Base-by-base conservation (phyloP, 2,797 vertebrate species). In the Paguma larvata region DNA sequence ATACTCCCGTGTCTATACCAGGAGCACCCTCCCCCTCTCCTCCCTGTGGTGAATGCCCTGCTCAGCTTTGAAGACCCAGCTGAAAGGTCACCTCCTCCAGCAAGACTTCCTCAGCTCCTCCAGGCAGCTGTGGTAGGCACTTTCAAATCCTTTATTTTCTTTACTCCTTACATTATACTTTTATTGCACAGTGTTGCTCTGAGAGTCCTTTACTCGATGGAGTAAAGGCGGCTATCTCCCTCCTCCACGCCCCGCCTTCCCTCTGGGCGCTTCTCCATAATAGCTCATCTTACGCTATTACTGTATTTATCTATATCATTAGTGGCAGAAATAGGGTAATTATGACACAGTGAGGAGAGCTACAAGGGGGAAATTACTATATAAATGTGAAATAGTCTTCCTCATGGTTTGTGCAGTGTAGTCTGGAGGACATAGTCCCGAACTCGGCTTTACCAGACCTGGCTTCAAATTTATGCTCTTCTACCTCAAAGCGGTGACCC, bases 401-500 rank as follows among this genome's bases (percentile, higher is more conserved):
- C 25, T 53, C 1, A 3, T 3, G 19, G 38, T 51, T 90, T 90
- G 41, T 7, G 1, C 30, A 13, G 16, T 34, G 79, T 13, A 27
- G 30, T 53, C 68, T 75, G 44, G 27, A 82, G 30, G 85, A 68
- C 41, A 34, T 23, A 13, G 48, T 25, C 27, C 84, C 2, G 0
- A 41, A 46, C 38, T 73, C 59, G 38, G 73, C 23, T 62, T 77
- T 25, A 59, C 67, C 5, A 75, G 38, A 59, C 32, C 21, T 63
- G 34, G 21, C 53, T 91, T 97, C 59, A 77, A 83, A 73, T 79
- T 41, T 56, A 89, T 46, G 19, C 73, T 73, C 23, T 72, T 94
- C 80, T 30, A 7, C 32, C 51, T 72, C 30, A 88, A 82, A 82
- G 15, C 1, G 2, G 65, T 3, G 19, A 68, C 44, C 18, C 9